Evolutionary conservation across 2,113 vertebrate species (phyloP), one percentile per base, ranked within the genome.

Genomic region (Laticauda colubrina): DNA sequence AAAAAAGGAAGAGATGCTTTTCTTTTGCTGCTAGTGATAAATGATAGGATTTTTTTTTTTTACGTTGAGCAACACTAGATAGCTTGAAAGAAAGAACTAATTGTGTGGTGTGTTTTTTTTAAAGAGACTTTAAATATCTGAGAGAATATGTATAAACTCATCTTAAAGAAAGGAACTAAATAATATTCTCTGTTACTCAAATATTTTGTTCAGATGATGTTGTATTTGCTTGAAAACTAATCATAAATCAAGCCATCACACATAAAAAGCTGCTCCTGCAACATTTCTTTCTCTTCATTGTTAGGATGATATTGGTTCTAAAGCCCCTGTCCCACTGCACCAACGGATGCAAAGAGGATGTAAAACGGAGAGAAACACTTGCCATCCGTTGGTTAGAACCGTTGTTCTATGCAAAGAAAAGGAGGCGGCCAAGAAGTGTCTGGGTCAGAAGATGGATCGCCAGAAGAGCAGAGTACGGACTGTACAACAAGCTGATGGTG

Each of bases 181-280:
- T 95, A 12, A 87, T 93, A 12, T 20, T 89, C 0, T 1, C 48
- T 94, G 18, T 18, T 91, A n/a, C 55, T 69, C 34, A 39, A 39
- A 39, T 39, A 1, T 39, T 4, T 87, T 34, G 45, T 90, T 94
- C 5, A 75, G 88, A 69, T 81, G 61, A 34, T 85, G 81, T 53
- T 48, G 81, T 94, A 34, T 96, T 94, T 95, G 53, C 88, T 90
- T 93, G 81, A 95, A 94, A 95, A 91, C 34, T 86, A 5, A 8
- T 3, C 45, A 87, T 34, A 89, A 95, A 86, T 92, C 48, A 88
- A 55, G 34, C 94, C 26, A 69, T 93, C 85, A 9, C 89, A 90
- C 59, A 81, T 59, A 94, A 89, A 6, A 57, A 94, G 81, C 91
- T 94, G 88, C 64, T 86, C 34, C 0, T 21, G 87, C 0, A 0